Conservation (phyloP, 2,113 vertebrate species). For the Nestor notabilis region DNA sequence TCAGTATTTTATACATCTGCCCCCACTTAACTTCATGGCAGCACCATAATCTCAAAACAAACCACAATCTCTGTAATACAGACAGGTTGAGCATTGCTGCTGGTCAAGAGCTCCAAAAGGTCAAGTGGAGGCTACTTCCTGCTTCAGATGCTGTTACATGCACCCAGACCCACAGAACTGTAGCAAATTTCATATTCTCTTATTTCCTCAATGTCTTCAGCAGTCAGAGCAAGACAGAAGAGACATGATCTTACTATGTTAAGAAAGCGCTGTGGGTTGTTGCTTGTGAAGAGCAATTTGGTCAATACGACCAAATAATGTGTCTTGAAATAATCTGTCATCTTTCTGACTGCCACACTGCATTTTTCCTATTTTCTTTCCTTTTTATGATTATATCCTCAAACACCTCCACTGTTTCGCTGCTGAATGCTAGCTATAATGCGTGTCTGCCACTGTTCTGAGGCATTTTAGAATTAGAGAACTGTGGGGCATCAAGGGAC, state of each 20-base stretch:
- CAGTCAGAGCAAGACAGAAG: not conserved
- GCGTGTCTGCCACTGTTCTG: not conserved
- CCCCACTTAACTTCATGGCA: not conserved
- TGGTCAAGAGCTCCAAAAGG: not conserved
- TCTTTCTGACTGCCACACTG: not conserved
- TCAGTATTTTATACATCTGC: not conserved
- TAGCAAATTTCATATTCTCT: not conserved
- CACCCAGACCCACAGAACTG: not conserved
- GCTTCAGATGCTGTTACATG: fast-evolving
- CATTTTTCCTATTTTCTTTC: not conserved
- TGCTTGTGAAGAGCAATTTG: not conserved
- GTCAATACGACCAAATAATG: not conserved
- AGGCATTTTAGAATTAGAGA: not conserved
- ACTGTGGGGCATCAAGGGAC: not conserved
- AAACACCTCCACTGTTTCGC: not conserved
- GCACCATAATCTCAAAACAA: not conserved
- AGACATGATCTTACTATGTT: fast-evolving
- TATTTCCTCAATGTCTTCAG: not conserved
- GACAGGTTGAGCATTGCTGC: not conserved
- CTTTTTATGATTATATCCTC: not conserved
- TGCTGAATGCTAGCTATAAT: not conserved
- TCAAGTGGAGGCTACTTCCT: not conserved
- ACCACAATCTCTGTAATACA: not conserved
- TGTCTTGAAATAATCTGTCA: not conserved
- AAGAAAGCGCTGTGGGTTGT: not conserved